phyloP scores from a whole-genome alignment of 2,113 vertebrate species.

The Bubalus kerabau region DNA sequence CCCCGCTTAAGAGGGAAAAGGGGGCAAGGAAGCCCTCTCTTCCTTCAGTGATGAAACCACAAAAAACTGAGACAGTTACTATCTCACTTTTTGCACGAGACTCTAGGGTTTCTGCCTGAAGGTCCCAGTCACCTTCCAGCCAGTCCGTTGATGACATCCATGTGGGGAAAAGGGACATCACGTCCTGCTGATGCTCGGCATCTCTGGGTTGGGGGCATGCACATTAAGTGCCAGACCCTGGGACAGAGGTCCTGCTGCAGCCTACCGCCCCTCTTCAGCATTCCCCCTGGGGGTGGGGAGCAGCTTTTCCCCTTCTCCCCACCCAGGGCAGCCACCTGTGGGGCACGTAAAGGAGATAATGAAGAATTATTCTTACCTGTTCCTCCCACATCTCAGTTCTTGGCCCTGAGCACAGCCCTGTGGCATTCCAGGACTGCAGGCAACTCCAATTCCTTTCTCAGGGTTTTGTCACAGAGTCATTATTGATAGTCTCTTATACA shows the following conservation, averaged over 20 bases:
- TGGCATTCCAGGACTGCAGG: background rate
- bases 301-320: background rate
- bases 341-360: too few relatives aligned
- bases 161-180: background rate
- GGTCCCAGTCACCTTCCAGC: background rate
- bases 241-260: background rate
- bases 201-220: fast-evolving
- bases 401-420: background rate
- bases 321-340: background rate
- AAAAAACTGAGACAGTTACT: background rate
- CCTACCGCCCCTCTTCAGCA: background rate
- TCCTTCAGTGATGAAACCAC: background rate
- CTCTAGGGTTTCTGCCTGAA: background rate
- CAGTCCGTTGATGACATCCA: too few relatives aligned
- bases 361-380: background rate
- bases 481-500: background rate
- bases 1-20: background rate
- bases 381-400: too few relatives aligned
- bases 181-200: fast-evolving
- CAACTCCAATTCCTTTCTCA: background rate
- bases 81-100: background rate
- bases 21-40: fast-evolving
- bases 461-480: background rate
- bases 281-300: background rate
- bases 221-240: background rate